Evolutionary conservation across 2,113 vertebrate genomes (phyloP), one percentile per base, ranked within the genome.

Genomic region (Fregata magnificens): DNA sequence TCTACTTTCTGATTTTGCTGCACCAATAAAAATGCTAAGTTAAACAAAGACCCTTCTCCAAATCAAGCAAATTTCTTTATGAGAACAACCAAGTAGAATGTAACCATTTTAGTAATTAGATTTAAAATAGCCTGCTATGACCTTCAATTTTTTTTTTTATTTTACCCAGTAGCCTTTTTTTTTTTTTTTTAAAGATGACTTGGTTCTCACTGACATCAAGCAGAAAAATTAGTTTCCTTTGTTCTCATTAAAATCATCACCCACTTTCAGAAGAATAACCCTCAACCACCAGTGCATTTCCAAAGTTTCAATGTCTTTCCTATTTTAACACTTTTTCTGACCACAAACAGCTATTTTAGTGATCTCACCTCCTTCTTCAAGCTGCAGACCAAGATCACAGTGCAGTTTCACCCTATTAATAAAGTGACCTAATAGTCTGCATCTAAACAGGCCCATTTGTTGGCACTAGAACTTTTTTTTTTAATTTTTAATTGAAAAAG

Each of bases 1-100:
- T 95, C 93, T 87, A 86, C 85, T 95, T 96, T 84, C 53, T 65
- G 24, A 91, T 94, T 91, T 77, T 8, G 42, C 81, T 19, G 88
- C 69, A 82, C 72, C 25, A 15, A 95, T 53, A 90, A 95, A 96
- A 95, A 95, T 45, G 44, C 38, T 62, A 86, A 94, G 56, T 82
- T 83, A 78, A 86, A 94, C 76, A 89, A 91, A 88, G 67, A 85
- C 40, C 11, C 44, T 71, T 83, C 82, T 86, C 52, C 53, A 93
- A 74, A 66, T 63, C 24, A 88, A 90, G 63, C 8, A 66, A 29
- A 77, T 73, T 67, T 84, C 22, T 82, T 91, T 22, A 55, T 8
- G 17, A 78, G 36, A 86, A 67, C n/a, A 78, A 96, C 28, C 24
- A 91, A 84, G 24, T 2, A 93, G 19, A 93, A 93, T 36, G 9